phyloP scores from a whole-genome alignment of 1,140 invertebrate genomes.

The Trichoplusia ni region DNA sequence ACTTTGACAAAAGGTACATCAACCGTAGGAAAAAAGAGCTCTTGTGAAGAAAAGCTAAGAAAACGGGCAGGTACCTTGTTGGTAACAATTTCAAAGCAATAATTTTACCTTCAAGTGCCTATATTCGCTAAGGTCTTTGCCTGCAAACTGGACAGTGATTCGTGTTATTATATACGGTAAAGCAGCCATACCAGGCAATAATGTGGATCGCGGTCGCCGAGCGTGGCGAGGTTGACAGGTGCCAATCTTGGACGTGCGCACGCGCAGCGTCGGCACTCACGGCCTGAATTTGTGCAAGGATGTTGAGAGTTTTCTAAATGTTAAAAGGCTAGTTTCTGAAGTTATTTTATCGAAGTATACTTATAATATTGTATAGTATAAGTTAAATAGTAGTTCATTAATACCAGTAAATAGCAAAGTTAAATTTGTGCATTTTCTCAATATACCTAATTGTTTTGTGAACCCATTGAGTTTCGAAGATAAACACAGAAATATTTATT shows the following conservation, averaged over 20 bases:
- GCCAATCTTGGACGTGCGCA: conserved; percentile 67
- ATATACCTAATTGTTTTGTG: too few species aligned
- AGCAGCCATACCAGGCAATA: conserved; percentile 31
- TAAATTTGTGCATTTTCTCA: too few species aligned
- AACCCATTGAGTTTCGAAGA: too few species aligned
- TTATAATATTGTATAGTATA: too few species aligned
- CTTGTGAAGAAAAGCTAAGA: neutral
- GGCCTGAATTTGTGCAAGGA: conserved; percentile 18
- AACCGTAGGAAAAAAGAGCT: too few species aligned
- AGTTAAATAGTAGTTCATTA: too few species aligned
- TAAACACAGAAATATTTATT: too few species aligned
- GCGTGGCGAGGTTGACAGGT: conserved; percentile 70
- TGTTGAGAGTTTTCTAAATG: neutral
- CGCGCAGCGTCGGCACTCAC: conserved; percentile 37
- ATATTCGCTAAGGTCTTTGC: neutral
- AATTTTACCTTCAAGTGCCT: too few species aligned
- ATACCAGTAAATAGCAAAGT: too few species aligned
- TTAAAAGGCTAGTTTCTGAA: too few species aligned
- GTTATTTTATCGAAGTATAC: too few species aligned
- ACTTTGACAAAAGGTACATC: too few species aligned
- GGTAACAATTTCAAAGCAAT: neutral
- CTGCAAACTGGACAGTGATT: neutral
- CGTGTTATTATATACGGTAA: conserved; percentile 9
- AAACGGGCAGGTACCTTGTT: neutral
- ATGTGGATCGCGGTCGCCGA: conserved; percentile 49